Evolutionary conservation across 2,888 invertebrate species (phyloP), one percentile per base, ranked within the genome.

Genomic region (Parnassius apollo): DNA sequence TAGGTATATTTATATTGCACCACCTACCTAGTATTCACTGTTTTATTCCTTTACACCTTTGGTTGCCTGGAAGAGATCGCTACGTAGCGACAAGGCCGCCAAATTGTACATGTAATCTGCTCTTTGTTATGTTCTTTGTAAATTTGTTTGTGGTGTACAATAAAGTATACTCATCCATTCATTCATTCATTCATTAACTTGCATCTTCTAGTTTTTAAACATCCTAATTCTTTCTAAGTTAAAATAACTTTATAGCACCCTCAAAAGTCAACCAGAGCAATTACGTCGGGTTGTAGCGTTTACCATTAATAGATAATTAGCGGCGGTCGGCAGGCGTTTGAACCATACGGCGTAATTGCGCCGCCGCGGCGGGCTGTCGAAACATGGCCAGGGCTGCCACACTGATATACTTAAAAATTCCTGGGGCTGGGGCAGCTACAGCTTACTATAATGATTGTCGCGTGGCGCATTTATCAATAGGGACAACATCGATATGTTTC

Each of bases 301-400:
- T 79, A 75, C 68, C 71, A 77, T 78, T 75, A 71, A 75, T 78
- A 77, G 71, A 76, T 77, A 78, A 81, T 80, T 75, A 78, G 76
- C 72, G 71, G 11, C 63, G 59, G 68, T 64, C 69, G 73, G 74
- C 65, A 57, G 62, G 70, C 61, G 69, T 72, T 76, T 74, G 69
- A 70, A 70, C 74, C 89, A 89, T 85, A 82, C 80, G 88, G 88
- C 72, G 74, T 89, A 89, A 89, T 88, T 84, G 87, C 74, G 77
- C 78, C 85, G 85, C 75, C 62, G 76, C 83, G 84, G 4, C 35
- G 35, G 4, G 7, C 35, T 2, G 13, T 13, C n/a, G 9, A 18
- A 49, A 49, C 49, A 49, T 49, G 49, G 49, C 49, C 49, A 49
- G 49, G 13, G 49, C 49, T 49, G 49, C 13, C 49, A 49, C 8